Percentiles rank a stretch among this genome's conserved stretches.
These are phyloP conservation scores for Nemurella pictetii DNA, from an alignment of 2,888 invertebrate genomes.

Conservation along the genomic window DNA sequence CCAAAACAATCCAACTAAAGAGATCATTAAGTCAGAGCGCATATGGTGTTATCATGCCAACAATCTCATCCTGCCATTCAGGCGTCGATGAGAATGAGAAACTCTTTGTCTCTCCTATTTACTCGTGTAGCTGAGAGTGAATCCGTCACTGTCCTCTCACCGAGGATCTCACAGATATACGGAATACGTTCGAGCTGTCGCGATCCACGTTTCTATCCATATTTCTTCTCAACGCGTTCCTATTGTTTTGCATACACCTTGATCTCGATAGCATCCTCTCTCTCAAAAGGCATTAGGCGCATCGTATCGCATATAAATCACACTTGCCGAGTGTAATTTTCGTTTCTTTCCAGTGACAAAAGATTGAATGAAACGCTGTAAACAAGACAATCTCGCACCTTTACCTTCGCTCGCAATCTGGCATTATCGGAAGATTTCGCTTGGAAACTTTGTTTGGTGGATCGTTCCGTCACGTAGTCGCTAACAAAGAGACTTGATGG, in stretches of 20 bases:
- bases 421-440: background rate
- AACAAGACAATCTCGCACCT: background rate
- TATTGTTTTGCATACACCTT: slow-evolving; percentile 22
- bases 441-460: background rate
- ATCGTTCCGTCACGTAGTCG: background rate
- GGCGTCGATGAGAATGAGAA: background rate
- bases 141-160: slow-evolving; percentile 3
- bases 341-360: background rate
- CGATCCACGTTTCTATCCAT: slow-evolving; percentile 14
- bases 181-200: background rate
- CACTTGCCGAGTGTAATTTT: background rate
- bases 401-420: background rate
- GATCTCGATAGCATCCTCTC: background rate
- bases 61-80: background rate
- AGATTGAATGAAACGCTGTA: background rate
- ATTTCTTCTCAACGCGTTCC: slow-evolving; percentile 10
- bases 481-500: background rate
- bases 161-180: no score
- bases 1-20: background rate
- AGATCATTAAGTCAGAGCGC: background rate
- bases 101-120: slow-evolving; percentile 23
- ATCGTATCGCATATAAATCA: background rate
- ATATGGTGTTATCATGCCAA: background rate
- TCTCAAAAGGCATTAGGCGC: background rate
- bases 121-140: background rate